A percentile compares a stretch with the other conserved stretches of the same genome.
Conservation (phyloP, 92 coral and sea anemone species). For the Paramuricea clavata region DNA sequence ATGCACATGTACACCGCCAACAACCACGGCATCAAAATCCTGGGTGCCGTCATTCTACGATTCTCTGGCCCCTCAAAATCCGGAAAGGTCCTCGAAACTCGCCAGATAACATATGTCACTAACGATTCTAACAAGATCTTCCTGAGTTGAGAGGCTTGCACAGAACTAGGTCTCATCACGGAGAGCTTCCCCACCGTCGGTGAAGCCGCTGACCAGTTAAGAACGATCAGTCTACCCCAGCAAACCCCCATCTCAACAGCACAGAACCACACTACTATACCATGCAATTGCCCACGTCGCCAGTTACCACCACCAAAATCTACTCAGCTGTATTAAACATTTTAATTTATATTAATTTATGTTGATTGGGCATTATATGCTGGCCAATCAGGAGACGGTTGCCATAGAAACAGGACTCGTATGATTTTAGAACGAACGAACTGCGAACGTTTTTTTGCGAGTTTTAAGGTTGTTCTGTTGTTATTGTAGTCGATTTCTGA, state of each 20-base stretch:
- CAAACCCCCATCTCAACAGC: neutral
- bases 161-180: constrained; percentile 11
- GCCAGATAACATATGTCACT: constrained; percentile 32
- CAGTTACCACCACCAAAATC: constrained; percentile 61
- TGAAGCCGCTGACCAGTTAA: neutral
- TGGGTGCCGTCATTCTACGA: constrained; percentile 14
- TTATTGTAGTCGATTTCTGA: too few species aligned
- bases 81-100: constrained; percentile 2
- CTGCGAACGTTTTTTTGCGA: too few species aligned
- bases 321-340: too few species aligned
- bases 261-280: neutral
- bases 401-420: too few species aligned
- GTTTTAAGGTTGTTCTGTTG: too few species aligned
- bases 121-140: constrained; percentile 14
- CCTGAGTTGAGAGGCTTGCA: constrained; percentile 32
- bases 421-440: too few species aligned
- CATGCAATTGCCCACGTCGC: constrained; percentile 56
- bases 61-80: constrained; percentile 12
- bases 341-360: too few species aligned
- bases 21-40: constrained; percentile 29
- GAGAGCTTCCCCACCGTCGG: constrained; percentile 34
- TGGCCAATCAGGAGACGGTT: too few species aligned
- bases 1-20: constrained; percentile 47
- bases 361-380: too few species aligned
- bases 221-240: constrained; percentile 13